Conservation (phyloP, 2,888 invertebrate genomes). For the Rhyacophila evoluta region DNA sequence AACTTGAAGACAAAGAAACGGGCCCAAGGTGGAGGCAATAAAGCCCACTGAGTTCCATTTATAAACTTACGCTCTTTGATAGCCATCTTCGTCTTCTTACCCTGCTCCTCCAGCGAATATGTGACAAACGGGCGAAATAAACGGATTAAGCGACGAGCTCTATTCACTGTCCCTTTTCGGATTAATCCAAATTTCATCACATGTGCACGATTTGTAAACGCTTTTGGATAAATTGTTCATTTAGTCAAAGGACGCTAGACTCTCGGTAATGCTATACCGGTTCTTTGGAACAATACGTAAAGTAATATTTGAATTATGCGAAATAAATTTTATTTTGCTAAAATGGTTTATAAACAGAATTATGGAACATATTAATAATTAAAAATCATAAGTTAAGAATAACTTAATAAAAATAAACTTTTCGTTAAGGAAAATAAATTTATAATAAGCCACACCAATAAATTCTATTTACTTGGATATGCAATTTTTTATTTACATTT, state of each 20-base stretch:
- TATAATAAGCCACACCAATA: too few species aligned
- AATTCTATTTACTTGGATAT: too few species aligned
- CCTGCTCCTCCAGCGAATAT: background rate
- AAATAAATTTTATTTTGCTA: too few species aligned
- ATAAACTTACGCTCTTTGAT: conserved; percentile 15
- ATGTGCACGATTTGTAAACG: background rate
- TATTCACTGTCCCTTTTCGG: background rate
- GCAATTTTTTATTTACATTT: too few species aligned
- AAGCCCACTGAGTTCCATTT: conserved; percentile 26
- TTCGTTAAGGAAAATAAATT: too few species aligned
- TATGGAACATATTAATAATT: too few species aligned
- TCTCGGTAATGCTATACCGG: too few species aligned
- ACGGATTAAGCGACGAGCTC: conserved; percentile 2
- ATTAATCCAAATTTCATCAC: background rate
- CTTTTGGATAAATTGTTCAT: background rate
- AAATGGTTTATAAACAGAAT: too few species aligned
- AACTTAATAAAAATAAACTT: too few species aligned
- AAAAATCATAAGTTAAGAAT: too few species aligned
- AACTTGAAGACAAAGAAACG: conserved; percentile 53
- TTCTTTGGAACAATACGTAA: too few species aligned
- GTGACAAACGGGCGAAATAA: conserved; percentile 12
- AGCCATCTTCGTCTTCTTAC: conserved; percentile 2
- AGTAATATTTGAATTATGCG: too few species aligned
- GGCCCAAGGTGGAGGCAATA: conserved; percentile 33
- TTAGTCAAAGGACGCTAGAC: background rate